A percentile compares a stretch with the other conserved stretches of the same genome.
phyloP scores from a whole-genome alignment of 2,113 vertebrate genomes.

The Camelus bactrianus region DNA sequence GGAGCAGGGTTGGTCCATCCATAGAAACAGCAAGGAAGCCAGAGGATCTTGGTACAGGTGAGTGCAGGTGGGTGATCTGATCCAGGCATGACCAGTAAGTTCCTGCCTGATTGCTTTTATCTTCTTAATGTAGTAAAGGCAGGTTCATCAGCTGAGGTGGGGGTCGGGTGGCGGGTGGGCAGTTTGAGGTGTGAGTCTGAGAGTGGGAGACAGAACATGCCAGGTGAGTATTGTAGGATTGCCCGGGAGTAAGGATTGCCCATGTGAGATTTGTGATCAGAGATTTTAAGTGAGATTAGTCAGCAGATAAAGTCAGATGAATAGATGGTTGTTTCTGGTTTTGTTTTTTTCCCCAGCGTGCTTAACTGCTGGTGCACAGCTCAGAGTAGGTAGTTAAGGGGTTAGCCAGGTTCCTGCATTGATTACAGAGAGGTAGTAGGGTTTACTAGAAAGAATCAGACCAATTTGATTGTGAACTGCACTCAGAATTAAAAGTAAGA shows the following conservation, averaged over 20 bases:
- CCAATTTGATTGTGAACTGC: neutral
- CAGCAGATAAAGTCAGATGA: neutral
- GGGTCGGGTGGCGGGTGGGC: neutral
- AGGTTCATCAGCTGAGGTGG: neutral
- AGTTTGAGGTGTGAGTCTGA: neutral
- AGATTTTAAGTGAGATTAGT: constrained; percentile 4
- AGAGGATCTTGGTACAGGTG: neutral
- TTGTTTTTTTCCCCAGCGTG: neutral
- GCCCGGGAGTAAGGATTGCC: neutral
- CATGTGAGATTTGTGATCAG: neutral
- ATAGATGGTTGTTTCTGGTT: neutral
- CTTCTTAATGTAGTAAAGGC: neutral
- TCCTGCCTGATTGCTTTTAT: neutral
- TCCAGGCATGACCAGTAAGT: neutral
- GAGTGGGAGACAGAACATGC: neutral
- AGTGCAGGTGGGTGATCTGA: neutral
- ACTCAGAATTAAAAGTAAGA: neutral
- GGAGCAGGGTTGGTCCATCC: too few relatives aligned
- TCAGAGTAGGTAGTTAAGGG: neutral
- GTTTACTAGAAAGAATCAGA: neutral
- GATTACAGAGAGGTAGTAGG: neutral
- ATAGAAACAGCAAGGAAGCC: neutral
- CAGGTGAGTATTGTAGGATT: neutral
- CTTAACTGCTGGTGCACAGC: neutral
- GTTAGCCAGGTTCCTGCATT: neutral